Evolutionary conservation across 1,140 invertebrate species (phyloP), one percentile per base, ranked within the genome.

Genomic region (Hypsibius dujardini): DNA sequence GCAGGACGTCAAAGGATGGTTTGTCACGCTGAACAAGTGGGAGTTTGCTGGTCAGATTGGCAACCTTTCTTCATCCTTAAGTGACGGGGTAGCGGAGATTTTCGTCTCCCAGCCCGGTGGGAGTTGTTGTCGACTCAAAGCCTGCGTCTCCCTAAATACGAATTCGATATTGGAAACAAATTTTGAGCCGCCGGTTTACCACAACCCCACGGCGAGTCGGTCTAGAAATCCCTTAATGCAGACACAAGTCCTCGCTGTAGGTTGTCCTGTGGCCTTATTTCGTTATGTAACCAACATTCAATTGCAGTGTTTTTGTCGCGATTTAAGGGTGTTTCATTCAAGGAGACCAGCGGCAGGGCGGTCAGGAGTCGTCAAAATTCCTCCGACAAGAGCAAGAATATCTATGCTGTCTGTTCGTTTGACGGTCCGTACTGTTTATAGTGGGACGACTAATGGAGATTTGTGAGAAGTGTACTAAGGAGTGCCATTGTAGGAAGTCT

Each of bases 401-500:
- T 67, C 42, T 67, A 67, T 42, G 62, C 62, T 3, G 3, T 67
- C 12, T 67, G 62, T 42, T 3, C 7, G 3, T 67, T 67, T 42
- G 62, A 67, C 45, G 62, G 62, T 67, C 50, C 7, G 50, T 56
- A 56, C n/a, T n/a, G n/a, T n/a, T n/a, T n/a, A n/a, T n/a, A n/a
- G n/a, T n/a, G n/a, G n/a, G n/a, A n/a, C n/a, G n/a, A n/a, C n/a
- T n/a, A n/a, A n/a, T n/a, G n/a, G n/a, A n/a, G n/a, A n/a, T n/a
- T n/a, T n/a, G n/a, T n/a, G n/a, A n/a, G n/a, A n/a, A n/a, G n/a
- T n/a, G n/a, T n/a, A n/a, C n/a, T n/a, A n/a, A n/a, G n/a, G n/a
- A n/a, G n/a, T n/a, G 50, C n/a, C 7, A 3, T 42, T 67, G 7
- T 42, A 67, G 62, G 62, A 3, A 67, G 7, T 7, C 7, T 67